A percentile compares a stretch with the other conserved stretches of the same genome.
Evolutionary conservation across 1,140 invertebrate species (phyloP).

Genomic region (Diprion similis): DNA sequence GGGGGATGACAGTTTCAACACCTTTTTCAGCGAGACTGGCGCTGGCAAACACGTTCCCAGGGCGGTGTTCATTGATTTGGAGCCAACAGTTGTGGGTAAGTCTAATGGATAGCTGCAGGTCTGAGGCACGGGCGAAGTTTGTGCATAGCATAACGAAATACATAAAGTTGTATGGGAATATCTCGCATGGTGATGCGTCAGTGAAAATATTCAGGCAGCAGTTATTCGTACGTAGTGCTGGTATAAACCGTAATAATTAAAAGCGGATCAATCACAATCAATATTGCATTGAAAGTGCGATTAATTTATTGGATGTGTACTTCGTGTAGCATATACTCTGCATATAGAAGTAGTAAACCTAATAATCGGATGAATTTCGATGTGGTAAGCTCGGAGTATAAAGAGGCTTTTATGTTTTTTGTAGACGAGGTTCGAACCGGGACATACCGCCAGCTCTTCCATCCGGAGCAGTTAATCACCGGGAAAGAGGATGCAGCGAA

Average conservation of each 20-base stretch:
- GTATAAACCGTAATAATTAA: no score
- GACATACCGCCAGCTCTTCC: slow-evolving; percentile 84
- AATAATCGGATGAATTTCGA: no score
- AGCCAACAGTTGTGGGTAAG: slow-evolving; percentile 86
- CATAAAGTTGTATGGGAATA: no score
- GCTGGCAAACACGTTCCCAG: slow-evolving; percentile 87
- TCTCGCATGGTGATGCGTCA: no score
- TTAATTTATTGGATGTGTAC: no score
- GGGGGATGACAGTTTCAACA: slow-evolving; percentile 85
- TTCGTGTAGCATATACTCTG: no score
- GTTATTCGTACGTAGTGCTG: no score
- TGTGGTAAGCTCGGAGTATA: no score
- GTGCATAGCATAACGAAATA: background rate
- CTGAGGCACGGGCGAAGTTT: slow-evolving; percentile 9
- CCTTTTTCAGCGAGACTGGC: slow-evolving; percentile 89
- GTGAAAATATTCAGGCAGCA: no score
- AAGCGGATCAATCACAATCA: no score
- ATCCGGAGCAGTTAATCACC: slow-evolving; percentile 85
- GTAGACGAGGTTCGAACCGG: slow-evolving; percentile 81
- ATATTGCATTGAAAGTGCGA: no score
- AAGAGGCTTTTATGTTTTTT: slow-evolving; percentile 16
- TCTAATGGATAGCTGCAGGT: background rate
- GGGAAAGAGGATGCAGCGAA: slow-evolving; percentile 91
- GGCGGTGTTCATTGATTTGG: slow-evolving; percentile 86
- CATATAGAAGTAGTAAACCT: no score